Base-by-base conservation (phyloP, 1,140 invertebrate species). In the Aphaenogaster rudis region DNA sequence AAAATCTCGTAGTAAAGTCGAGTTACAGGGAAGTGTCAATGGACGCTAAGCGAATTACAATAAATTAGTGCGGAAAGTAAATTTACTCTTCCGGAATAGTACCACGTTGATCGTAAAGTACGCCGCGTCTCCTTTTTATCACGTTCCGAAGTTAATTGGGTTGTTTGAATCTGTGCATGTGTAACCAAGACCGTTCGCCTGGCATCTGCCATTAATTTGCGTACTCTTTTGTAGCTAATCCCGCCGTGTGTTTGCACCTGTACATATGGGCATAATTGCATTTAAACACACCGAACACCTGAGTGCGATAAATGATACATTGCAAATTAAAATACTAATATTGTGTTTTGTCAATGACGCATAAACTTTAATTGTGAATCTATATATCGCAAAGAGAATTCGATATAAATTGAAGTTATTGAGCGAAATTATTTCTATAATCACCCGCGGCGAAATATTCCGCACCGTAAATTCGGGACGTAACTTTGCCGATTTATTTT, bases 111-210 rank as follows among this genome's bases (percentile, higher is more conserved):
- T 74, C 42, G 52, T 61, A 82, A 74, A 72, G 67, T 54, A 39
- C 39, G 48, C 15, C n/a, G 21, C 7, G 17, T 36, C 6, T 48
- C 0, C 28, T 84, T 84, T 84, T 84, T 50, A 84, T 84, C 67
- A 61, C 45, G 42, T 21, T 45, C 6, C 21, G 7, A 84, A 76
- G 80, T 84, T 84, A 76, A 84, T 84, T 84, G 69, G 69, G 17
- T 76, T 76, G 69, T 84, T 84, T 76, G 57, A 50, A 76, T 13
- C 42, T 21, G 54, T 17, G 67, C 15, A 52, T 71, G 39, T 21
- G 13, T 76, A 74, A 61, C 42, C 42, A 39, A 50, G 64, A 45
- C 13, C 52, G 21, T 28, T 45, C 3, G 11, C 5, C 33, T 42
- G 28, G 8, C 2, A 42, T 71, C 15, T 52, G 17, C 79, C 17